Evolutionary conservation across 1,140 invertebrate genomes (phyloP).

Genomic region (Cataglyphis hispanica): DNA sequence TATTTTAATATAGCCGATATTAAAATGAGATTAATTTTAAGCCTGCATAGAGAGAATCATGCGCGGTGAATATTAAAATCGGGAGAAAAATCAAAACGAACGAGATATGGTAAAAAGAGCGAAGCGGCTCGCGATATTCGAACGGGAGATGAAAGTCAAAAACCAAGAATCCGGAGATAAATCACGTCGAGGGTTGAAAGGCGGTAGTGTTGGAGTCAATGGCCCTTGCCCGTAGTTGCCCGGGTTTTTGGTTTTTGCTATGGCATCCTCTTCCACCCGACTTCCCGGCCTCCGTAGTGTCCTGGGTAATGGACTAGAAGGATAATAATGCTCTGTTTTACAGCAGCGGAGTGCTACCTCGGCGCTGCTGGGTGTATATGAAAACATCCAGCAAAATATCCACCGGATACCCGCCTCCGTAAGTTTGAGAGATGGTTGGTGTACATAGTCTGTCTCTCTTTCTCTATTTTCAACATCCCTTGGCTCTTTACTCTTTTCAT

Average conservation of each 20-base stretch:
- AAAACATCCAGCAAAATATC: conserved; percentile 78
- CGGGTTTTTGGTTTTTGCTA: conserved; percentile 79
- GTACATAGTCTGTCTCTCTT: conserved; percentile 1
- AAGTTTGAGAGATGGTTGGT: conserved; percentile 72
- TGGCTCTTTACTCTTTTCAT: conserved; percentile 8
- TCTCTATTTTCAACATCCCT: conserved; percentile 3
- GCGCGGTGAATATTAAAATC: conserved; percentile 53
- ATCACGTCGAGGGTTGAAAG: conserved; percentile 77
- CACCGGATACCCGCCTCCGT: conserved; percentile 69
- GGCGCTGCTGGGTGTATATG: conserved; percentile 70
- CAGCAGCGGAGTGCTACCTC: conserved; percentile 71
- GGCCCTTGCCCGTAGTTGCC: conserved; percentile 79
- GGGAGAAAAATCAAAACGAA: conserved; percentile 29
- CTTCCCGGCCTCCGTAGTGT: conserved; percentile 75
- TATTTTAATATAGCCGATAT: conserved; percentile 15
- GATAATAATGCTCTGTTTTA: conserved; percentile 81
- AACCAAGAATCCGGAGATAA: conserved; percentile 73
- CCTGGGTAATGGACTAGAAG: conserved; percentile 81
- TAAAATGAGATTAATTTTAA: conserved; percentile 54
- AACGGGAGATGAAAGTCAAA: conserved; percentile 74
- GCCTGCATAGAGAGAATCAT: conserved; percentile 39
- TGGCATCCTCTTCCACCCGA: conserved; percentile 68
- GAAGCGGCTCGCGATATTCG: conserved; percentile 50
- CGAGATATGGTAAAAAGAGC: conserved; percentile 37
- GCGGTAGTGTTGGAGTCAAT: conserved; percentile 79